Evolutionary conservation across 2,888 invertebrate species (phyloP), one percentile per base, ranked within the genome.

Genomic region (Netelia virgata): DNA sequence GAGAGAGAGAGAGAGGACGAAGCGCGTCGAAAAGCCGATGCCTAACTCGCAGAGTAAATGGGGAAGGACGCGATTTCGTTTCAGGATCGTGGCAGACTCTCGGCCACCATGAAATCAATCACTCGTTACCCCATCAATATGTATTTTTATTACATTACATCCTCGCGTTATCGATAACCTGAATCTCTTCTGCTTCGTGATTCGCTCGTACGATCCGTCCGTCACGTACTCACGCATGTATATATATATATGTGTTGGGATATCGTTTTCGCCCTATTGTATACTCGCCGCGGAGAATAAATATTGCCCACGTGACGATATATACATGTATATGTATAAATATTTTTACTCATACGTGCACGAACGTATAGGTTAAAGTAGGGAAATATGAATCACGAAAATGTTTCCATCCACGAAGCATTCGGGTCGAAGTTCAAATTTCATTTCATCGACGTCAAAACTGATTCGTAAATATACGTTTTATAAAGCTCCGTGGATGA

Each of bases 101-200:
- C 47, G 79, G 57, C 57, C 79, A 72, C 50, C 63, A 69, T 63
- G 74, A 77, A 83, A 87, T 87, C 87, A 81, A 86, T 87, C 87
- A 85, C 85, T 83, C 83, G 86, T 81, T 86, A 85, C 47, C 81
- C 76, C 76, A 85, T 87, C 84, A 82, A 87, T 85, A 82, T 86
- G 78, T 85, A 87, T 83, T 82, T 86, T 81, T 78, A 83, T 83
- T 64, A 70, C 70, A 79, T 83, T 74, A 83, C 57, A 79, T 74
- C 57, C 20, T 36, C 69, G 63, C 55, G 66, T 78, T 69, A 78
- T 74, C 72, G 83, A 79, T 75, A 57, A 64, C 83, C 78, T 41
- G 63, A 74, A 78, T 47, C 47, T 47, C 55, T 55, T 53, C 20
- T 72, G n/a, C 68, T 18, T 47, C 43, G 74, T 69, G 64, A 28